Base-by-base conservation (phyloP, 2,888 invertebrate genomes). In the Pollenia amentaria region DNA sequence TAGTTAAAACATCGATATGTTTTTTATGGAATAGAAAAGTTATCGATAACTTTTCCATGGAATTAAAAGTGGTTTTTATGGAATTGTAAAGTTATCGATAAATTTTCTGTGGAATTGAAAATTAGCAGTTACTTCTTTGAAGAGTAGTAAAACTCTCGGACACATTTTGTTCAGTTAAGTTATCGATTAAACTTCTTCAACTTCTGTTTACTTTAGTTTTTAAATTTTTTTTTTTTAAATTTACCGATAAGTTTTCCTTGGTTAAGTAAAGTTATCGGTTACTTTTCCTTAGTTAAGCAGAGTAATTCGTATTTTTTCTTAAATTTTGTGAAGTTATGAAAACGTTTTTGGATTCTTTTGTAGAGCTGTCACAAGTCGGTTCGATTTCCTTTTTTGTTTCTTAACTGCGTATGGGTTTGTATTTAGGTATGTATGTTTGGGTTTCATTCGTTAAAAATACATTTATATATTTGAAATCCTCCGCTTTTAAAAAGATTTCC, bases 401-500 rank as follows among this genome's bases (percentile, higher is more conserved):
- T 0, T 4, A 6, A 29, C 3, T 29, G 29, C 29, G 18, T 18
- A 9, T 44, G 18, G 21, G 18, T 38, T 29, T 46, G 11, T 29
- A 16, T 9, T 46, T 48, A n/a, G 12, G 65, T 48, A 29, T 64
- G 16, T 14, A 38, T 21, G 48, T 48, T 51, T 69, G 51, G 10
- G 38, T 69, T 48, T 10, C 16, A 38, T 29, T 29, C 3, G 10
- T 8, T 46, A 12, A 67, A 51, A 46, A 62, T 1, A 55, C 11
- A 11, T 65, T 40, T 38, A 38, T 73, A 60, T 29, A 11, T 72
- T 44, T 2, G 4, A 44, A 18, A n/a, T 65, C 18, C 53, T 40
- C 40, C 29, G 10, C 38, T 65, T 48, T 48, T 44, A 51, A 40
- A 48, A 81, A 57, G 18, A 57, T 53, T 82, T 64, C 53, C 11